These are phyloP conservation scores for Empidonax alnorum DNA, from an alignment of 2,113 vertebrate species.

Conservation along the genomic window DNA sequence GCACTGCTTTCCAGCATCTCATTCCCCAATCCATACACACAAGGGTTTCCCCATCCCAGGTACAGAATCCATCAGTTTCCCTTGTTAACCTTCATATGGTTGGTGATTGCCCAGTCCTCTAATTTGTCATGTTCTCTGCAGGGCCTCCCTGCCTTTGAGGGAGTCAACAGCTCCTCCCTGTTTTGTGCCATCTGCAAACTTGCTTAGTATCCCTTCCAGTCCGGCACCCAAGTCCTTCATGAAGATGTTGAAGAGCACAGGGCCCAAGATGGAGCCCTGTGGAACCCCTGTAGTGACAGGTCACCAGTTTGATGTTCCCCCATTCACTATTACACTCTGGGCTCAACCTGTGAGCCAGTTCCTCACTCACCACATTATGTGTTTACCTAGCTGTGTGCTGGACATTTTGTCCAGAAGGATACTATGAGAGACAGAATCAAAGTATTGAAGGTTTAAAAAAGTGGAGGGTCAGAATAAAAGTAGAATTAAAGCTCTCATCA, in stretches of 20 bases:
- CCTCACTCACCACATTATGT: no score
- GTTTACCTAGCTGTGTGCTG: not conserved
- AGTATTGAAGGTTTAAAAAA: not conserved
- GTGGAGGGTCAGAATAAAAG: not conserved
- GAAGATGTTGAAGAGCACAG: not conserved
- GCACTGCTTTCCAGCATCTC: not conserved
- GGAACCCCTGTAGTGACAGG: not conserved
- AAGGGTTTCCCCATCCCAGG: not conserved
- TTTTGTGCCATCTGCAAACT: not conserved
- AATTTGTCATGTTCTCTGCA: not conserved
- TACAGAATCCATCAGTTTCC: fast-evolving
- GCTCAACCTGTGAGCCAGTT: not conserved
- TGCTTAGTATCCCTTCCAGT: not conserved
- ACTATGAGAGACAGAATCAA: not conserved
- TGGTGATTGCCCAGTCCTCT: not conserved
- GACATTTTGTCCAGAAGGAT: not conserved
- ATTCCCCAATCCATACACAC: not conserved
- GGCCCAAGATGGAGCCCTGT: not conserved
- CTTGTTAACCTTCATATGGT: not conserved
- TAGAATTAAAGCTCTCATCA: not conserved
- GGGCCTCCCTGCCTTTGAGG: not conserved
- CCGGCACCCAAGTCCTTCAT: fast-evolving
- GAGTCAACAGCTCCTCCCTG: not conserved
- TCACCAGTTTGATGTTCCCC: not conserved
- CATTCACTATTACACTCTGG: not conserved